Evolutionary conservation across 2,888 invertebrate species (phyloP).

Genomic region (Tuta absoluta): DNA sequence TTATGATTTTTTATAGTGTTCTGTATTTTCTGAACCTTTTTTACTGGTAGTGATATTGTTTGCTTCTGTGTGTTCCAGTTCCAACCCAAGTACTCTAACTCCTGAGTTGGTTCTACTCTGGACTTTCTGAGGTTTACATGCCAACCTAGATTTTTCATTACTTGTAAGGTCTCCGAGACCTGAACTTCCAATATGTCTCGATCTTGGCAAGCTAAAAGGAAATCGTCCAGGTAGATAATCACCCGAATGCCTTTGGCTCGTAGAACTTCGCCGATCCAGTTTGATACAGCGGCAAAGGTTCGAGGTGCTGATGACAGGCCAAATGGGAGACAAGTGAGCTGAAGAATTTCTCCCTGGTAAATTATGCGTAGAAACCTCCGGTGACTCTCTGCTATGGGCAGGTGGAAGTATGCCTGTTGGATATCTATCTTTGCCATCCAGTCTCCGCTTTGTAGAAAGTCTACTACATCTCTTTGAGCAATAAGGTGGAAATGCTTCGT

Average conservation of each 20-base stretch:
- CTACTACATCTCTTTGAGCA: slow-evolving; percentile 30
- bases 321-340: no score
- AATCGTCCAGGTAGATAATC: slow-evolving; percentile 34
- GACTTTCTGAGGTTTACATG: slow-evolving; percentile 30
- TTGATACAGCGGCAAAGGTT: slow-evolving; percentile 34
- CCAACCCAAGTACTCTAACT: slow-evolving; percentile 29
- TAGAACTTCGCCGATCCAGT: slow-evolving; percentile 34
- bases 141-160: slow-evolving; percentile 28
- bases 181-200: slow-evolving; percentile 8
- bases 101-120: slow-evolving; percentile 18
- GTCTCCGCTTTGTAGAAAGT: slow-evolving; percentile 35
- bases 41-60: slow-evolving; percentile 24
- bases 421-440: slow-evolving; percentile 33
- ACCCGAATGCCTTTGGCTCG: slow-evolving; percentile 29
- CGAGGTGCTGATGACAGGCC: slow-evolving; percentile 34
- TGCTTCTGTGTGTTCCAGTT: slow-evolving; percentile 28
- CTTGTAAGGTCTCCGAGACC: not conserved
- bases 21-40: slow-evolving; percentile 15
- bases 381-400: slow-evolving; percentile 27
- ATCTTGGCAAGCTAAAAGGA: slow-evolving; percentile 23
- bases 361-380: slow-evolving; percentile 28
- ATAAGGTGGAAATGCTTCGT: slow-evolving; percentile 36
- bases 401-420: slow-evolving; percentile 31
- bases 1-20: not conserved
- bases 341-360: slow-evolving; percentile 29